A percentile compares a stretch with the other conserved stretches of the same genome.
Conservation (phyloP, 2,888 invertebrate genomes). For the Sarcophaga rosellei region DNA sequence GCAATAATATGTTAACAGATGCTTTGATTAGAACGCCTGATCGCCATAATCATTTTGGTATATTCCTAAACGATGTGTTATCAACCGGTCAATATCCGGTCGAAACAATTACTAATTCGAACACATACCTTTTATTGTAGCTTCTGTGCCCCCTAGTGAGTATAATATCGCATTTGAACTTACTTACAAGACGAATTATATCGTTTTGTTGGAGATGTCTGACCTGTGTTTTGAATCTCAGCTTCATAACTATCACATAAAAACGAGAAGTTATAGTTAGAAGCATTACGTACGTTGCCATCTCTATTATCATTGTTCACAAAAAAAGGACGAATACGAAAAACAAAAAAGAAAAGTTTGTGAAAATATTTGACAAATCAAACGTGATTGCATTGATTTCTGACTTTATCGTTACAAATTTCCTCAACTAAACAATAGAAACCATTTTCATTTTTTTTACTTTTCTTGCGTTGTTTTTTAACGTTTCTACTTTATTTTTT, state of each 20-base stretch:
- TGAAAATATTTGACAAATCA: slow-evolving; percentile 20
- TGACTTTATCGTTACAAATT: neutral
- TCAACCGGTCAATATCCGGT: no score
- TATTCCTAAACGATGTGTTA: no score
- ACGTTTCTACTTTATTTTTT: no score
- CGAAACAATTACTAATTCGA: no score
- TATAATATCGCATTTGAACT: neutral
- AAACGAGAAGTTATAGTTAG: neutral
- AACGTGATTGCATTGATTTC: neutral
- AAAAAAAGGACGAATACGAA: neutral
- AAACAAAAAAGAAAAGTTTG: neutral
- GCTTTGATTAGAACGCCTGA: no score
- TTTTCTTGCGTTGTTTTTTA: neutral
- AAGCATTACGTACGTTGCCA: neutral
- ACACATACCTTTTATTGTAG: neutral
- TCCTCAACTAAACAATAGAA: neutral
- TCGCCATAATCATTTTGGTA: no score
- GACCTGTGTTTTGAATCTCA: no score
- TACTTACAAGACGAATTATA: neutral
- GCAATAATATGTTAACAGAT: no score
- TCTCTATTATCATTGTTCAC: neutral
- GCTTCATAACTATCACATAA: neutral
- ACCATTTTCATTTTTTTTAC: neutral
- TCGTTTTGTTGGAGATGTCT: neutral
- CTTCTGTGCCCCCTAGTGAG: neutral